Evolutionary conservation across 2,888 invertebrate genomes (phyloP), one percentile per base, ranked within the genome.

Genomic region (Oligia latruncula): DNA sequence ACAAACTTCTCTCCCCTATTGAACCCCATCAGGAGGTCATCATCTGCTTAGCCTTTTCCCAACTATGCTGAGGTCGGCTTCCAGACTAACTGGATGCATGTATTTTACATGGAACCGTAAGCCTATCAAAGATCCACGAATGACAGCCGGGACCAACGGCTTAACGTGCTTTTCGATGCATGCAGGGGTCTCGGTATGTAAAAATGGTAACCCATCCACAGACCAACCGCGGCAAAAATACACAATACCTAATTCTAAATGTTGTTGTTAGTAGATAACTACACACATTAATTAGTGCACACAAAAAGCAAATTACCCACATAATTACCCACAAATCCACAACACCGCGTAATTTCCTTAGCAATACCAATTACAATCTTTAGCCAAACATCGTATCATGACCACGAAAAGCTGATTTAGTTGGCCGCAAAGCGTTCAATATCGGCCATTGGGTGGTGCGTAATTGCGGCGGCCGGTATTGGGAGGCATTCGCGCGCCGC

Each of bases 341-440:
- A 72, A 35, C 17, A 77, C 78, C 65, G 64, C 52, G 65, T 74
- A 78, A 83, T 84, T 75, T 85, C 65, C 77, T 83, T 80, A 78
- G 72, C 74, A 81, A 83, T 71, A 80, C 76, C 71, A 84, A 86
- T 88, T 86, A 82, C 71, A 81, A 88, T 83, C 89, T 83, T 89
- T 86, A 78, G 70, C 49, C 76, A 86, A 85, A 81, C 82, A 83
- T 73, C 72, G 82, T 82, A 82, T 70, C 60, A 49, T 70, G 74
- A 83, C 82, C 86, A 86, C 81, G 78, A 74, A 80, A 80, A 83
- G 81, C 84, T 82, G 82, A 87, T 88, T 85, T 84, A 76, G 81
- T 85, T 82, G 9, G 79, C 83, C 89, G 83, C 88, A 90, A 86
- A 89, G 76, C 83, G 68, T 84, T 76, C 81, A 84, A 87, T 85